phyloP scores from a whole-genome alignment of 2,888 invertebrate species.

The Amaurobius ferox region DNA sequence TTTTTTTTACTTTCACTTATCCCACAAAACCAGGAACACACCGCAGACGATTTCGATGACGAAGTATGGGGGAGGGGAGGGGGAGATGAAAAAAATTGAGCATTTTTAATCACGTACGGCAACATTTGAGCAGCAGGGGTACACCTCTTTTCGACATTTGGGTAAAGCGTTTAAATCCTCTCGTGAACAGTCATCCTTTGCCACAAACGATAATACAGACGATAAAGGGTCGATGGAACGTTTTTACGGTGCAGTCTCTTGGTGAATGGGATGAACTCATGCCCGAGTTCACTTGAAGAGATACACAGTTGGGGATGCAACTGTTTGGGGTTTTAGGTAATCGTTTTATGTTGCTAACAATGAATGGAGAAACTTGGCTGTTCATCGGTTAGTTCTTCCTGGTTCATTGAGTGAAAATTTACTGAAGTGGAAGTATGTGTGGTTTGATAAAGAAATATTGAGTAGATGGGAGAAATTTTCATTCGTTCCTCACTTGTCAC shows the following conservation, averaged over 20 bases:
- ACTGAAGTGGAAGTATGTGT: neutral
- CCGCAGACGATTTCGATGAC: neutral
- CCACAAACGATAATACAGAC: too few species aligned
- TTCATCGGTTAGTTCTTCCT: neutral
- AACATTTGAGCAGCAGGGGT: neutral
- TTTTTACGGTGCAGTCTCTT: neutral
- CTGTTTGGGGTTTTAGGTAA: neutral
- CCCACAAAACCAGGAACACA: neutral
- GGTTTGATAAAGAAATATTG: neutral
- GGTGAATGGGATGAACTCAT: neutral
- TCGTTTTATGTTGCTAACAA: slow-evolving; percentile 2
- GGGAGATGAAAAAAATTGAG: neutral
- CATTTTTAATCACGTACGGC: neutral
- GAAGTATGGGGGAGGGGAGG: neutral
- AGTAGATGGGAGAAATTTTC: neutral
- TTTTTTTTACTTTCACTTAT: neutral
- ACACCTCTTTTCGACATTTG: neutral
- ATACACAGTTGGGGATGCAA: neutral
- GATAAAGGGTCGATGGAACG: slow-evolving; percentile 2
- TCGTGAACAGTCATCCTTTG: neutral
- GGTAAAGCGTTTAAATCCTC: neutral
- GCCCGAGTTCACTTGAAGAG: neutral
- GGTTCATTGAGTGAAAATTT: neutral
- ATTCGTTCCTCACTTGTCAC: slow-evolving; percentile 1
- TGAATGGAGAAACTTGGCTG: neutral